A percentile compares a stretch with the other conserved stretches of the same genome.
These are phyloP conservation scores for Rhabdophis nuchalis DNA, from an alignment of 2,797 vertebrate genomes.

Conservation along the genomic window DNA sequence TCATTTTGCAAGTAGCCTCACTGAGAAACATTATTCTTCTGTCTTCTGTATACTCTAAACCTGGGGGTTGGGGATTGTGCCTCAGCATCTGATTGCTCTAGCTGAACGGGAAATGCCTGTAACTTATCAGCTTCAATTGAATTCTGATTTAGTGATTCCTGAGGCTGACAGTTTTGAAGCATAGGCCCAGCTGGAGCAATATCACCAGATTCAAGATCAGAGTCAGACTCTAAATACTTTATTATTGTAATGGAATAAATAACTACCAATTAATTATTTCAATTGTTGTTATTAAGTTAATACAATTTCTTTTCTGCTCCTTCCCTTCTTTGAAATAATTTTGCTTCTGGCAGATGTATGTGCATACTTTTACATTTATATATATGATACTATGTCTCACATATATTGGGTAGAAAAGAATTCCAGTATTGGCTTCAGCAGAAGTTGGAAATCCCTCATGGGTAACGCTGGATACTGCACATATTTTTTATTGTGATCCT, in stretches of 20 bases:
- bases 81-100: too few species aligned
- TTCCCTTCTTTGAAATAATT: not conserved
- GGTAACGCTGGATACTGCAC: not conserved
- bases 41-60: too few species aligned
- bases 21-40: not conserved
- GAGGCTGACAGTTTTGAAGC: not conserved
- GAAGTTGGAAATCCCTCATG: not conserved
- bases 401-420: not conserved
- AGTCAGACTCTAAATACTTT: not conserved
- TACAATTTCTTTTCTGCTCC: not conserved
- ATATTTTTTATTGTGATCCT: not conserved
- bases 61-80: too few species aligned
- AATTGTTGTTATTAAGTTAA: not conserved
- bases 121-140: not conserved
- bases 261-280: not conserved
- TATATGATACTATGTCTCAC: not conserved
- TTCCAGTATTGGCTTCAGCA: not conserved
- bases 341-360: not conserved
- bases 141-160: not conserved
- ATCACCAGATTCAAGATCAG: not conserved
- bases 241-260: not conserved
- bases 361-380: not conserved
- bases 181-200: not conserved
- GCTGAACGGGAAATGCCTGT: not conserved
- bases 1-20: not conserved